Base-by-base conservation (phyloP, 92 coral and sea anemone genomes). In the Porites lobata region DNA sequence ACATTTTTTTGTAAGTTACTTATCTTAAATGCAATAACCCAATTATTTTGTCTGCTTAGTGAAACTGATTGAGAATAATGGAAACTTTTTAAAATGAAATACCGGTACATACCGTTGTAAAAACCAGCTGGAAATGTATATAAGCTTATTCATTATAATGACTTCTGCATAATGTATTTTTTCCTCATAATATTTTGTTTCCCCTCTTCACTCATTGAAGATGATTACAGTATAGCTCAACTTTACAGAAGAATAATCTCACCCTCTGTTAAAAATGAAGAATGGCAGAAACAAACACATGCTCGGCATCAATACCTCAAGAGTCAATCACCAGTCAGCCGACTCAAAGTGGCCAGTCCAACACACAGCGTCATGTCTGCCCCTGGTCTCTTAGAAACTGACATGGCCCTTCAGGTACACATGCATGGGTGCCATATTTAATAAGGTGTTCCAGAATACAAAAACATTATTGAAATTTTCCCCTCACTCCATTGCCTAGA, bases 181-280 rank as follows among this genome's bases (percentile, higher is more conserved):
- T 38, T 62, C n/a, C 19, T n/a, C 21, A 9, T 1, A 2, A 21
- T 0, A 69, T 69, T 22, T 14, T 56, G 11, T 19, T 32, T 72
- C 10, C 17, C 14, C 5, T 15, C 2, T 59, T 59, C 10, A 0
- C 7, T 3, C 4, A 21, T 7, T 12, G 8, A 73, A 89, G 93
- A 77, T 9, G 91, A 91, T 56, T 62, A 85, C 19, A 73, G 89
- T 57, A 90, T 90, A 21, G 81, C 89, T 3, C 88, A 84, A 63
- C 85, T 95, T 8, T 95, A 93, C 79, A 87, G 80, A 70, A 84
- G 91, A 65, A 92, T 95, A 17, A 92, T 95, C 57, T 95, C 96
- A 22, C 98, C 98, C 3, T 87, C 96, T 26, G 65, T 93, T 14
- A 91, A 90, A 32, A 86, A 78, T 56, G 86, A 91, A 63, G 91